Percentiles rank a stretch among this genome's conserved stretches.
These are phyloP conservation scores for Nycticryphes semicollaris DNA, from an alignment of 2,113 vertebrate species.

Conservation along the genomic window DNA sequence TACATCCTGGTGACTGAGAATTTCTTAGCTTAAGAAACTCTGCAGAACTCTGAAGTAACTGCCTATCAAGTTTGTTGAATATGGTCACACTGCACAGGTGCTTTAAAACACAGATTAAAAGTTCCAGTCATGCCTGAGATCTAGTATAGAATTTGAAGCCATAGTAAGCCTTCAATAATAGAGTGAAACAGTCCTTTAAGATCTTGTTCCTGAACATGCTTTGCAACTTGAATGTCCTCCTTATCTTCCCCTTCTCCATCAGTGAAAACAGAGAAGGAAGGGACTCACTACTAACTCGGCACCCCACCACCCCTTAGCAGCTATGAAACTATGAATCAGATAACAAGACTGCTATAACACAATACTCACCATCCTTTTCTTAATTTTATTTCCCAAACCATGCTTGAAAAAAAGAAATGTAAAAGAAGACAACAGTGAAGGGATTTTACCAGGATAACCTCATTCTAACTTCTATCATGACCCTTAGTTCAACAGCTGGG, in stretches of 20 bases:
- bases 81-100: rapidly evolving
- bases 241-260: neutral
- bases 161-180: neutral
- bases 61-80: neutral
- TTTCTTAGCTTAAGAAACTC: neutral
- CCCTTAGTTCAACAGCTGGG: neutral
- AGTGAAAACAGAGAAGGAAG: neutral
- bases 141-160: neutral
- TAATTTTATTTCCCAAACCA: neutral
- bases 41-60: neutral
- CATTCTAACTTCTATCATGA: neutral
- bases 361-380: neutral
- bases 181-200: neutral
- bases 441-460: neutral
- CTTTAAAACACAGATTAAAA: neutral
- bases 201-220: neutral
- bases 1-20: neutral
- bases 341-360: neutral
- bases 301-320: neutral
- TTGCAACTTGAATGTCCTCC: neutral
- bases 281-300: neutral
- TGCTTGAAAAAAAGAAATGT: neutral
- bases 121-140: neutral
- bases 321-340: neutral
- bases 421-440: neutral